Evolutionary conservation across 2,797 vertebrate genomes (phyloP).

Genomic region (Austrolebias charrua): DNA sequence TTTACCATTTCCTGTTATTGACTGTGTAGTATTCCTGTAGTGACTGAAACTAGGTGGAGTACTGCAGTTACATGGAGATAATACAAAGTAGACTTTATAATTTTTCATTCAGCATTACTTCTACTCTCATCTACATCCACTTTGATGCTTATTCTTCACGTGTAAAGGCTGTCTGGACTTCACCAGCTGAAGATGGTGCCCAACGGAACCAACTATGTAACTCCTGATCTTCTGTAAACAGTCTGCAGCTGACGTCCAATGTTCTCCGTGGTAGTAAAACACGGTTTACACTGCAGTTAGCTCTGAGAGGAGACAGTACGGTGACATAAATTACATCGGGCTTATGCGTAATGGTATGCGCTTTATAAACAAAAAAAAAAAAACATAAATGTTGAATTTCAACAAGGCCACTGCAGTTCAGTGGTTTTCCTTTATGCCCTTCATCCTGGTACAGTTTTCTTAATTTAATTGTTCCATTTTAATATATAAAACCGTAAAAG

Average conservation of each 20-base stretch:
- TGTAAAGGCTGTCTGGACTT: neutral
- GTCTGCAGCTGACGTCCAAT: neutral
- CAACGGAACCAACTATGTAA: neutral
- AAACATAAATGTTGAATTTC: neutral
- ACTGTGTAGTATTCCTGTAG: neutral
- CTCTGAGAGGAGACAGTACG: neutral
- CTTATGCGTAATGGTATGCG: neutral
- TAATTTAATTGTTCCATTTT: slow-evolving; percentile 16
- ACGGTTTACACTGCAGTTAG: neutral
- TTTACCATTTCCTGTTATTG: neutral
- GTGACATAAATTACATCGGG: neutral
- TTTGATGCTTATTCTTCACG: neutral
- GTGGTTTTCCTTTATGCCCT: neutral
- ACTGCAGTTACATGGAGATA: no score
- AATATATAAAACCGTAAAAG: slow-evolving; percentile 24
- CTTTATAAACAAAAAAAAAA: neutral
- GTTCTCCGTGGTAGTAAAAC: neutral
- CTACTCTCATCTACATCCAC: neutral
- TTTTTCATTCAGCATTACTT: neutral
- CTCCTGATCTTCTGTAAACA: slow-evolving; percentile 2
- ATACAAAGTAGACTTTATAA: neutral
- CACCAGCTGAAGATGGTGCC: slow-evolving; percentile 1
- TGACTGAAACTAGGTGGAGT: neutral
- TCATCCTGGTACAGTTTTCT: slow-evolving; percentile 10
- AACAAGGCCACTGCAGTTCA: neutral